A percentile compares a stretch with the other conserved stretches of the same genome.
Evolutionary conservation across 2,888 invertebrate genomes (phyloP).

Genomic region (Orchestes rusci): DNA sequence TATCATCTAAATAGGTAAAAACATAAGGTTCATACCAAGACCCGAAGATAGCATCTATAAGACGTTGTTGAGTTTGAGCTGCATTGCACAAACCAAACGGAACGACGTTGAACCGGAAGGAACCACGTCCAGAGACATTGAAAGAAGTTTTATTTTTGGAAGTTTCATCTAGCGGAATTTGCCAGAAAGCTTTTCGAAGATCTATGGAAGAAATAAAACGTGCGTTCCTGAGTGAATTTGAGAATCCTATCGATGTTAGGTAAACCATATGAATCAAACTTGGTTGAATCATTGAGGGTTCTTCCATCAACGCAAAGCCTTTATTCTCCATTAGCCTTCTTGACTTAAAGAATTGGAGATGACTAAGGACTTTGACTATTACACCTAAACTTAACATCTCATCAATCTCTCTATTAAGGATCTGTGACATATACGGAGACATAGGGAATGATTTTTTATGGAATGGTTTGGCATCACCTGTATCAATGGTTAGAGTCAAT

Average conservation of each 20-base stretch:
- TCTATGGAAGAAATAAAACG: constrained; percentile 21
- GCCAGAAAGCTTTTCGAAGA: constrained; percentile 16
- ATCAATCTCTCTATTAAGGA: too few species aligned
- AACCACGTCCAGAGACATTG: constrained; percentile 30
- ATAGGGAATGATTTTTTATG: constrained; percentile 17
- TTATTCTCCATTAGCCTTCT: constrained; percentile 16
- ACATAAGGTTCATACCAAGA: constrained; percentile 9
- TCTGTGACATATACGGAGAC: constrained; percentile 11
- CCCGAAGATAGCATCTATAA: constrained; percentile 19
- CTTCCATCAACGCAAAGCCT: constrained; percentile 18
- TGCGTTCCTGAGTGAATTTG: background rate
- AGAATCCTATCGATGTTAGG: constrained; percentile 21
- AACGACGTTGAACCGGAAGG: constrained; percentile 24
- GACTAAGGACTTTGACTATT: constrained; percentile 10
- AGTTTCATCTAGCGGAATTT: constrained; percentile 13
- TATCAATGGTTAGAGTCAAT: too few species aligned
- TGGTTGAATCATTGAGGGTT: constrained; percentile 10
- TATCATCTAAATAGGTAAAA: constrained; percentile 25
- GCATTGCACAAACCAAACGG: constrained; percentile 12
- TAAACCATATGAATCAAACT: constrained; percentile 15
- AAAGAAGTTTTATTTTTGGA: constrained; percentile 32
- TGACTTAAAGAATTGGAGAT: constrained; percentile 17
- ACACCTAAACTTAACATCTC: constrained; percentile 17
- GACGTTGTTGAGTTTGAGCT: constrained; percentile 8
- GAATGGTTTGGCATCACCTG: too few species aligned